These are phyloP conservation scores for Bimastos eiseni DNA, from an alignment of 2,888 invertebrate genomes.

Conservation along the genomic window DNA sequence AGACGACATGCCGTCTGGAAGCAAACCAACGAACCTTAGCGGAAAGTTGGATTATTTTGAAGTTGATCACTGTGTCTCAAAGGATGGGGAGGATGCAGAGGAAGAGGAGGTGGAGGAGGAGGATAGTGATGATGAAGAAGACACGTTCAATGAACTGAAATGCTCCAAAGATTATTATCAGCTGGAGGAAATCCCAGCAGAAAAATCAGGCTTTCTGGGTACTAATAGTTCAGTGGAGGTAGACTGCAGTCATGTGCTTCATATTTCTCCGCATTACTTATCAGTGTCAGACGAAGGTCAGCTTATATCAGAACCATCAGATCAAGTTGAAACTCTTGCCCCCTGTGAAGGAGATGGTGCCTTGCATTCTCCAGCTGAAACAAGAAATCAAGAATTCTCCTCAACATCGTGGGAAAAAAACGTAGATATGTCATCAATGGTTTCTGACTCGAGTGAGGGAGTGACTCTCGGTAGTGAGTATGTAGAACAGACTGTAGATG, in stretches of 20 bases:
- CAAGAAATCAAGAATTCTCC: background rate
- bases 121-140: background rate
- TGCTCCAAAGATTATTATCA: background rate
- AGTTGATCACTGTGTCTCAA: background rate
- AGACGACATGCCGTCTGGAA: background rate
- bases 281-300: background rate
- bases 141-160: constrained; percentile 2
- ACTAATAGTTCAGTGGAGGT: constrained; percentile 66
- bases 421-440: background rate
- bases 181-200: background rate
- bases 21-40: background rate
- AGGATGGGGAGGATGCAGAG: background rate
- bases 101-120: constrained; percentile 25
- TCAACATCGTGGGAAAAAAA: background rate
- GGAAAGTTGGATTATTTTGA: background rate
- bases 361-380: background rate
- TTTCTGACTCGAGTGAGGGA: background rate
- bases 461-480: background rate
- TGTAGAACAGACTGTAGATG: background rate
- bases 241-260: constrained; percentile 60
- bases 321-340: background rate
- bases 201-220: constrained; percentile 34
- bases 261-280: background rate
- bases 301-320: background rate
- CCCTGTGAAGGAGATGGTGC: background rate